Evolutionary conservation across 2,113 vertebrate genomes (phyloP), one percentile per base, ranked within the genome.

Genomic region (Isichthys henryi): DNA sequence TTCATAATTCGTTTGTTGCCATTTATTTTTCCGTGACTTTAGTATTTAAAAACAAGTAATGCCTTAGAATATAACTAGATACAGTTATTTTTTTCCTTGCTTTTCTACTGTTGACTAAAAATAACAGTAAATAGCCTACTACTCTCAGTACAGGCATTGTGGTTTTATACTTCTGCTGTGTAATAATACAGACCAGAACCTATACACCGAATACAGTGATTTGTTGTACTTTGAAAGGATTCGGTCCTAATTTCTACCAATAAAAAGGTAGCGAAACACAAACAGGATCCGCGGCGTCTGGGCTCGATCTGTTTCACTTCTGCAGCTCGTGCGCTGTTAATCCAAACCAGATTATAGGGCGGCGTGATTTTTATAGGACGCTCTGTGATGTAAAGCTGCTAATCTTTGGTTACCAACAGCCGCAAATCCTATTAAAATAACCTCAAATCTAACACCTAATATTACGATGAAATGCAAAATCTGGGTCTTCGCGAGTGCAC

Each of bases 401-500:
- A 96, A 96, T 96, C 95, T 95, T 93, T 94, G 92, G 92, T 96
- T 95, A 94, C 93, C 95, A 95, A 95, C 94, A 92, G 93, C 92
- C 94, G 94, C 92, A 95, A 96, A 96, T 96, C 95, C 95, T 96
- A 96, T 96, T 96, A 96, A 94, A 93, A 95, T 96, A 95, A 96
- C 95, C 95, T 95, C 94, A 93, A 94, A 94, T 96, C 96, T 94
- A 96, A 94, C 95, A 94, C 91, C 82, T 50, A 88, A 90, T 91
- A 95, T 96, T 95, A 94, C 95, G 95, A 90, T 87, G 90, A 96
- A 95, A 95, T 96, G 95, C 95, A 96, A 96, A 96, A 95, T 95
- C 94, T 89, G 94, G 93, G 94, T 94, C 93, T 94, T 95, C 94
- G 90, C 92, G 77, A 49, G 90, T 93, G 89, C 91, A 94, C 92